Evolutionary conservation across 2,113 vertebrate genomes (phyloP).

Genomic region (Irena cyanogastra): DNA sequence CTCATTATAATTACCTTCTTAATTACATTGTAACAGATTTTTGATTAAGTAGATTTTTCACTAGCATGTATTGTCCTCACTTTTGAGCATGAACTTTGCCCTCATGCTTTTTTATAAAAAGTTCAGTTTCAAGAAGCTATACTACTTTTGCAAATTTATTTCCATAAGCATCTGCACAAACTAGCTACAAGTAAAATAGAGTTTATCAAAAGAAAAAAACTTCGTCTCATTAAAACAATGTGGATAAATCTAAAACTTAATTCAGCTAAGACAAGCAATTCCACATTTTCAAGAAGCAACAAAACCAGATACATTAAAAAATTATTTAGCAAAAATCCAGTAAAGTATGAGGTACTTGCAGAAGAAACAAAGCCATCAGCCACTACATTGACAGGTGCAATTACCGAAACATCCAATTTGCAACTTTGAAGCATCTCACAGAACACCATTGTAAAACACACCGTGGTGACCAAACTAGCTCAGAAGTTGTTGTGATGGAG

Average conservation of each 20-base stretch:
- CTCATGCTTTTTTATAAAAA: not conserved
- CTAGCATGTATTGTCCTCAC: not conserved
- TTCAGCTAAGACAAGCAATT: not conserved
- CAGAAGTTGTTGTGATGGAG: not conserved
- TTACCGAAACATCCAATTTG: not conserved
- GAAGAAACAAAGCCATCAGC: not conserved
- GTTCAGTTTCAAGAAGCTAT: not conserved
- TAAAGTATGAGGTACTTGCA: not conserved
- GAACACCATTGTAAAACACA: not conserved
- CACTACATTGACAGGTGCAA: not conserved
- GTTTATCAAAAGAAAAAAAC: not conserved
- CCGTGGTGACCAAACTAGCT: fast-evolving
- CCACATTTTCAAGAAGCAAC: not conserved
- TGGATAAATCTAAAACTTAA: not conserved
- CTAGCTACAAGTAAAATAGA: not conserved
- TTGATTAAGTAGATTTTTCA: not conserved
- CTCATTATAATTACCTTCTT: not conserved
- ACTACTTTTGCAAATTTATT: not conserved
- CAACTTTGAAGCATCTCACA: not conserved
- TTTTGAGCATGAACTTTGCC: not conserved
- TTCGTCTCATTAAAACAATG: not conserved
- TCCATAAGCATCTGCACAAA: not conserved
- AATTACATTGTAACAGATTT: not conserved
- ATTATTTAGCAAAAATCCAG: not conserved
- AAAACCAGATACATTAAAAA: not conserved